A percentile compares a stretch with the other conserved stretches of the same genome.
Conservation (phyloP, 2,888 invertebrate species). For the Ectropis crepuscularia region DNA sequence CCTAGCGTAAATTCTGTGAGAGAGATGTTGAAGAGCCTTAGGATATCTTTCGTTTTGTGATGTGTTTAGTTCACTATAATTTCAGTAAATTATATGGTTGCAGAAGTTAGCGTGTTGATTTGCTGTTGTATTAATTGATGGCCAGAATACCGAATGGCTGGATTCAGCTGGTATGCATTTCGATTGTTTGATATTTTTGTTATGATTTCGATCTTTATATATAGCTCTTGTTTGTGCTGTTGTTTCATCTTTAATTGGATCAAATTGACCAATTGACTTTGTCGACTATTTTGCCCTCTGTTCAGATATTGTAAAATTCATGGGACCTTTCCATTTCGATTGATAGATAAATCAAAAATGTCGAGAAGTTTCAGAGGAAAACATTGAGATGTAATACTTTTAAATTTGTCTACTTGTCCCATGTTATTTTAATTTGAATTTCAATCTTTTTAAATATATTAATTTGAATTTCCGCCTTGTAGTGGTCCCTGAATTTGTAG, state of each 20-base stretch:
- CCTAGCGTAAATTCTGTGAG: slow-evolving; percentile 1
- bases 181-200: slow-evolving; percentile 49
- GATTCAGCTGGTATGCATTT: slow-evolving; percentile 81
- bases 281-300: slow-evolving; percentile 49
- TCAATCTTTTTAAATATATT: too few species aligned
- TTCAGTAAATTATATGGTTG: slow-evolving; percentile 52
- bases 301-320: slow-evolving; percentile 31
- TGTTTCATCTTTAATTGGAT: slow-evolving; percentile 68
- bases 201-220: slow-evolving; percentile 59
- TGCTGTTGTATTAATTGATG: slow-evolving; percentile 73
- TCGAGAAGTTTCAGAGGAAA: background rate
- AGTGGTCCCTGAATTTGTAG: too few species aligned
- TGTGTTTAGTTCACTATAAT: slow-evolving; percentile 42
- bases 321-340: slow-evolving; percentile 1
- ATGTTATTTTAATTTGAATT: too few species aligned
- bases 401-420: background rate
- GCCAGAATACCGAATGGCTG: slow-evolving; percentile 84
- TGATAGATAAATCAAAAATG: background rate
- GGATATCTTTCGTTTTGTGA: slow-evolving; percentile 49
- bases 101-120: slow-evolving; percentile 55
- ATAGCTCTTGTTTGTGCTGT: slow-evolving; percentile 62
- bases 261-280: slow-evolving; percentile 68
- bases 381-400: slow-evolving; percentile 3
- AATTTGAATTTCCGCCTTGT: too few species aligned
- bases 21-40: slow-evolving; percentile 46